Evolutionary conservation across 1,140 invertebrate species (phyloP), one percentile per base, ranked within the genome.

Genomic region (Sipha flava): DNA sequence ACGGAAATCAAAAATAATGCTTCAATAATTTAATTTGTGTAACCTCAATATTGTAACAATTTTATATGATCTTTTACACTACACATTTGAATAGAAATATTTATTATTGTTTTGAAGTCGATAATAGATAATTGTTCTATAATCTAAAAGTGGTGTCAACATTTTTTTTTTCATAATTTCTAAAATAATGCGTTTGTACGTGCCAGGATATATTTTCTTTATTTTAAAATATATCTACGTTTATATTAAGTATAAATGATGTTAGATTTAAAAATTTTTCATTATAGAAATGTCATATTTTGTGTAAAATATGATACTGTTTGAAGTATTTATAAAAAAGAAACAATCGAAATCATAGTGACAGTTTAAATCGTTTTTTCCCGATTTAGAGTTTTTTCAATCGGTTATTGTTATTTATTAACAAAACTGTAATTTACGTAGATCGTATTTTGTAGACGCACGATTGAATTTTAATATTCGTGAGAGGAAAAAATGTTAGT

Each of bases 391-490:
- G 37, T 40, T 40, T 64, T 57, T 57, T 23, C 5, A 23, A 26
- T 57, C 3, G 34, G 62, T 66, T 40, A 66, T 66, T 66, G 37
- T 66, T 43, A 40, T 66, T 66, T 66, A 43, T 43, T 16, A 66
- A 43, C 37, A 12, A 66, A 66, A 66, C 43, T 43, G 64, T 43
- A 43, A 66, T 43, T 66, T 66, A 43, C 64, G 64, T 43, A 26
- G 21, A 62, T 1, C 26, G 18, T 23, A 40, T 43, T 26, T 21
- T 62, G 62, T 43, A 23, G 37, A 49, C 68, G 45, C 68, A 72
- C 43, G 45, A 72, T 72, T 72, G 68, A 72, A 72, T 72, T 72
- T 29, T 47, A 47, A 49, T 47, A 64, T 66, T 66, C 59, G 59
- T 21, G n/a, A 66, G 34, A 66, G 62, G 43, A 72, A 72, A 72